Evolutionary conservation across 2,113 vertebrate species (phyloP).

Genomic region (Gambusia holbrooki): DNA sequence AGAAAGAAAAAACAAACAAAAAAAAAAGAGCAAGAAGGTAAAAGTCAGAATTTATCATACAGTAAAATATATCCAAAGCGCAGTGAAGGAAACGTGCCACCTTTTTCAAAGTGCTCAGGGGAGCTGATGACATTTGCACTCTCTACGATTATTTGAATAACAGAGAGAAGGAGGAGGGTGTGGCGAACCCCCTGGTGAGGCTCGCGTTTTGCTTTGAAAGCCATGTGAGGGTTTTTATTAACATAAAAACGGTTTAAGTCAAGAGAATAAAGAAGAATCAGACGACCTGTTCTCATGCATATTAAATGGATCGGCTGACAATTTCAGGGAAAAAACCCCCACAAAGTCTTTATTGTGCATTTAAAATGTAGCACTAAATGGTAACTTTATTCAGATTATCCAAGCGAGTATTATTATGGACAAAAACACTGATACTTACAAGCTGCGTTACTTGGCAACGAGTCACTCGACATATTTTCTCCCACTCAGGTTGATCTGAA

Average conservation of each 20-base stretch:
- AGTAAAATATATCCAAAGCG: conserved; percentile 8
- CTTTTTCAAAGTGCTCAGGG: conserved; percentile 29
- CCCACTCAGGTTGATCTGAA: conserved; percentile 58
- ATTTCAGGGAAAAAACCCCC: neutral
- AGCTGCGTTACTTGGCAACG: conserved; percentile 72
- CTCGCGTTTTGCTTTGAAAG: conserved; percentile 48
- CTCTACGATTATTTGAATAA: conserved; percentile 56
- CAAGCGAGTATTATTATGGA: conserved; percentile 15
- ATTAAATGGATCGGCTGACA: neutral
- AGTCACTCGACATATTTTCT: conserved; percentile 47
- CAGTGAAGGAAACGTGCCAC: conserved; percentile 3
- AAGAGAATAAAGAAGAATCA: conserved; percentile 5
- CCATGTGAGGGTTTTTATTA: conserved; percentile 45
- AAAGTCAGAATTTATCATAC: neutral
- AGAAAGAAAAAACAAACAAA: neutral
- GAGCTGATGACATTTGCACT: conserved; percentile 54
- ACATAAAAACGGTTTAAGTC: neutral
- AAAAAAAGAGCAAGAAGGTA: neutral
- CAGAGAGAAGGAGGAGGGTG: conserved; percentile 45
- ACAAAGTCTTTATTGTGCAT: conserved; percentile 28
- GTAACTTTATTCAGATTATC: neutral
- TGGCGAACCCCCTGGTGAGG: conserved; percentile 27
- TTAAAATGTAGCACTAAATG: neutral
- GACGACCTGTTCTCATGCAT: neutral
- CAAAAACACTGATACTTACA: conserved; percentile 21